Conservation (phyloP, 2,888 invertebrate genomes). For the Phyllotreta cruciferae region DNA sequence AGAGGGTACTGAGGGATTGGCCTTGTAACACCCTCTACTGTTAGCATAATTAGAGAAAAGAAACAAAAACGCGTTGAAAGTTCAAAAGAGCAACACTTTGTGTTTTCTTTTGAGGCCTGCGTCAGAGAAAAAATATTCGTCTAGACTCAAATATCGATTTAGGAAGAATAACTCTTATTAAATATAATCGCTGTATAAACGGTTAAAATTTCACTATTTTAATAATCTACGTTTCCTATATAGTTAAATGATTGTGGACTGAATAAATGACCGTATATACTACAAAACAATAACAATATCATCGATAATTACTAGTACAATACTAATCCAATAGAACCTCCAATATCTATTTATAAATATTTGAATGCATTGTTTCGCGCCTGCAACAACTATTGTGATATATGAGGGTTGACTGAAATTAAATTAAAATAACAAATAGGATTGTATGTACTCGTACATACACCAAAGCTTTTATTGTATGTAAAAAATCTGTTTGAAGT, state of each 20-base stretch:
- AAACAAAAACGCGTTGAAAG: slow-evolving; percentile 25
- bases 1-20: slow-evolving; percentile 16
- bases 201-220: no score
- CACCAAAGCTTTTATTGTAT: no score
- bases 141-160: slow-evolving; percentile 25
- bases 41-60: slow-evolving; percentile 29
- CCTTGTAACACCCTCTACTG: slow-evolving; percentile 11
- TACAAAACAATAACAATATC: slow-evolving; percentile 13
- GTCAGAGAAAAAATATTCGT: slow-evolving; percentile 4
- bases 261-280: slow-evolving; percentile 8
- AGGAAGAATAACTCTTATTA: background rate
- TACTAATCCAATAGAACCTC: slow-evolving; percentile 6
- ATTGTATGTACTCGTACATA: no score
- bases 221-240: background rate
- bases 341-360: slow-evolving; percentile 11
- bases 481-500: no score
- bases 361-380: background rate
- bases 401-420: no score
- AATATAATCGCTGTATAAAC: no score
- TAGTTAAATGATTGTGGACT: background rate
- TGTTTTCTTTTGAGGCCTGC: slow-evolving; percentile 6
- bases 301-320: slow-evolving; percentile 10
- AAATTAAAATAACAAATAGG: no score
- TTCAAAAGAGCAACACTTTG: slow-evolving; percentile 30
- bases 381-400: no score